Conservation (phyloP, 2,113 vertebrate species). For the Mesitornis unicolor region DNA sequence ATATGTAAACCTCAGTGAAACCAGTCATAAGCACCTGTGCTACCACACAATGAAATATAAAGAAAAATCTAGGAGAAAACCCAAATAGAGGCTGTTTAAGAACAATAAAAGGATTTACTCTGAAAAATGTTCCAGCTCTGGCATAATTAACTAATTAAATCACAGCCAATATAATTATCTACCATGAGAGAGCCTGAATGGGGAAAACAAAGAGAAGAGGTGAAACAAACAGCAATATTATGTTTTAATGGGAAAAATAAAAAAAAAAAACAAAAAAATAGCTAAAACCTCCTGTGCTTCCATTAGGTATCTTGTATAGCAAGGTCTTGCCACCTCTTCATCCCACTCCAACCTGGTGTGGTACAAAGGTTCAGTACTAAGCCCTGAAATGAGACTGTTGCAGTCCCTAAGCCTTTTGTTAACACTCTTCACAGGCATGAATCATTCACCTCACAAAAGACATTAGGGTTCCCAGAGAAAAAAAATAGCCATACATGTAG, state of each 20-base stretch:
- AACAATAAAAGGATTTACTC: background rate
- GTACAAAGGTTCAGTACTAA: background rate
- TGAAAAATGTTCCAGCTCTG: background rate
- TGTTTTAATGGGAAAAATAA: background rate
- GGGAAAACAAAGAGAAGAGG: background rate
- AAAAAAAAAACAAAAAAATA: background rate
- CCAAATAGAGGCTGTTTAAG: background rate
- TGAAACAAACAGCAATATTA: background rate
- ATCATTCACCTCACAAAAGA: background rate
- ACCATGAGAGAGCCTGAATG: background rate
- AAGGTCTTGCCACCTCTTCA: background rate
- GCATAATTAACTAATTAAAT: slow-evolving; percentile 46
- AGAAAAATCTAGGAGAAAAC: background rate
- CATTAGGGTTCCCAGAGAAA: background rate
- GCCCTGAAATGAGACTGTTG: background rate
- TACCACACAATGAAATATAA: background rate
- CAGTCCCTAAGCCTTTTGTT: background rate
- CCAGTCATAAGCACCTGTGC: background rate
- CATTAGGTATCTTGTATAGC: background rate
- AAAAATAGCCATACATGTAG: background rate
- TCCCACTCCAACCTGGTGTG: background rate
- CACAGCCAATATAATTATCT: background rate
- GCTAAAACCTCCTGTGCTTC: background rate
- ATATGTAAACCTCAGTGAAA: background rate
- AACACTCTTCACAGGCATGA: background rate